A percentile compares a stretch with the other conserved stretches of the same genome.
phyloP scores from a whole-genome alignment of 2,797 vertebrate genomes.

The Austrolebias charrua region DNA sequence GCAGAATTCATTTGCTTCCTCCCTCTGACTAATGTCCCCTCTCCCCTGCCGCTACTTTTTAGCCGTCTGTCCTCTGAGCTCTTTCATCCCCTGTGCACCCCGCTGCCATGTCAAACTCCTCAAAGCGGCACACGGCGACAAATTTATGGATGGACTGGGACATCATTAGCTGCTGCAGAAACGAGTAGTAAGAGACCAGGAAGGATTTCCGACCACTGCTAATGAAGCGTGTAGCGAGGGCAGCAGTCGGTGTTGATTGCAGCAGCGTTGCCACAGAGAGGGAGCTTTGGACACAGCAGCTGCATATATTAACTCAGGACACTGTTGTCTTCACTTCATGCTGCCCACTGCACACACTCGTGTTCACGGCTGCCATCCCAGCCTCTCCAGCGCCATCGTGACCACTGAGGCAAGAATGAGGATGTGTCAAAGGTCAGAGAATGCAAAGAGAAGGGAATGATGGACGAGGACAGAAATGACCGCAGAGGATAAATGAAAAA shows the following conservation, averaged over 20 bases:
- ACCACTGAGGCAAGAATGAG: conserved; percentile 38
- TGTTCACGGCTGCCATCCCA: conserved; percentile 19
- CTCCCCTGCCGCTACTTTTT: conserved; percentile 47
- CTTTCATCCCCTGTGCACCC: conserved; percentile 58
- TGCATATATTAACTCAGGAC: conserved; percentile 60
- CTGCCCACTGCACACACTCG: conserved; percentile 20
- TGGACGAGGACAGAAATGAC: neutral
- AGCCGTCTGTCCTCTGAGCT: conserved; percentile 45
- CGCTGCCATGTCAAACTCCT: conserved; percentile 66
- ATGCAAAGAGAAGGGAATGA: conserved; percentile 22
- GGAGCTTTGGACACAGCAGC: conserved; percentile 43
- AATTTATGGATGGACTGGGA: conserved; percentile 73
- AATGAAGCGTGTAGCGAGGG: conserved; percentile 66
- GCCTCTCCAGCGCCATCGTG: conserved; percentile 17
- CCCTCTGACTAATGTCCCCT: conserved; percentile 45
- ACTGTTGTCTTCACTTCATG: conserved; percentile 29
- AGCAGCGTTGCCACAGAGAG: conserved; percentile 50
- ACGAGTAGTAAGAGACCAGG: conserved; percentile 50
- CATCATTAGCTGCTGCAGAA: conserved; percentile 71
- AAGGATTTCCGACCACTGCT: conserved; percentile 54
- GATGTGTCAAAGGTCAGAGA: conserved; percentile 45
- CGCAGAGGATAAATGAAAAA: neutral
- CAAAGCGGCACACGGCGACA: conserved; percentile 65
- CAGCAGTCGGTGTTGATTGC: conserved; percentile 56
- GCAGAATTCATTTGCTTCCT: conserved; percentile 45